Base-by-base conservation (phyloP, 1,140 invertebrate species). In the Phymorhynchus buccinoides region DNA sequence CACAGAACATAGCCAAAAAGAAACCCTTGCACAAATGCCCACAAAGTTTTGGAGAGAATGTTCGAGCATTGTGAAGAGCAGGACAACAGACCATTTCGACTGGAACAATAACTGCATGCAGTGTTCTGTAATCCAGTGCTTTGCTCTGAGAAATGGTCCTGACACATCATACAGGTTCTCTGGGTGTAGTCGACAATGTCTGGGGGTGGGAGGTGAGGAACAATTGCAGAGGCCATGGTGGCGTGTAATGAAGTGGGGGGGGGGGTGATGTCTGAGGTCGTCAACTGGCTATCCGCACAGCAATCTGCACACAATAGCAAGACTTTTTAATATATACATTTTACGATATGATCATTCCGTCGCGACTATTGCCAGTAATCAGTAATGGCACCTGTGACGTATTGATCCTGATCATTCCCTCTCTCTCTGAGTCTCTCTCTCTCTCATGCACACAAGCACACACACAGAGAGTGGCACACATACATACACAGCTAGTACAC, bases 11-110 rank as follows among this genome's bases (percentile, higher is more conserved):
- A 75, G 37, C 73, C 42, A 37, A 75, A 22, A 6, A 41, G 35
- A 75, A 75, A 75, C 7, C 73, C 73, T 41, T 75, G 73, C 7
- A 75, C 73, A 75, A 75, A 75, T 75, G 73, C 73, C 32, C 73
- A 27, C 3, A 22, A 1, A 22, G 73, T 22, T 3, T 39, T 4
- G 4, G 37, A 22, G 12, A 75, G 37, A 75, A 75, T 75, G 7
- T 41, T 14, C 27, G 9, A 27, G 41, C 73, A 75, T 9, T 27
- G 14, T 41, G 37, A 35, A 41, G 35, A 75, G 27, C 73, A 75
- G 0, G 32, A 75, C 22, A 7, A 4, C 22, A 62, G 4, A 22
- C 56, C 22, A 6, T 27, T 62, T 1, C n/a, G 12, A 22, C 56
- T 62, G 2, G 14, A 0, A 62, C 22, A 62, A 6, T 4, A 62